These are phyloP conservation scores for Nerophis lumbriciformis DNA, from an alignment of 2,113 vertebrate species.

Conservation along the genomic window DNA sequence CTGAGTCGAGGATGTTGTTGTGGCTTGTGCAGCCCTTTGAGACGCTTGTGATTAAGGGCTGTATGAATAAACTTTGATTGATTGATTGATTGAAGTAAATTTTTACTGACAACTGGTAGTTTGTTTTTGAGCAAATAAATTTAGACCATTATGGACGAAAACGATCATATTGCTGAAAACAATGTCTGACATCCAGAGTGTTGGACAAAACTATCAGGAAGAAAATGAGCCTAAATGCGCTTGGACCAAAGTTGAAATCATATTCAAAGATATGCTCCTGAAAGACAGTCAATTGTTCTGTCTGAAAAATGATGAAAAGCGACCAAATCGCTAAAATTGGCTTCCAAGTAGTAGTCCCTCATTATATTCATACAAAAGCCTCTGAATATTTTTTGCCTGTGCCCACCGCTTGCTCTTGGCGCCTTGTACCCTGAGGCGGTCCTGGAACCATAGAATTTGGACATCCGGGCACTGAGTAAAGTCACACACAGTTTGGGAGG, in stretches of 20 bases:
- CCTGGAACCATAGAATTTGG: conserved; percentile 37
- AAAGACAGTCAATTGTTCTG: conserved; percentile 21
- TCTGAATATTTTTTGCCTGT: conserved; percentile 38
- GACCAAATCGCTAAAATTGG: conserved; percentile 20
- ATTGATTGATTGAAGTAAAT: too few relatives aligned
- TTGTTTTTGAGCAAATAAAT: too few relatives aligned
- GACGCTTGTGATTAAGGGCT: too few relatives aligned
- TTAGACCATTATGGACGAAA: background rate
- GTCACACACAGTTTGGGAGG: conserved; percentile 31
- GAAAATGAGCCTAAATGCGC: conserved; percentile 24
- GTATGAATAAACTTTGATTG: too few relatives aligned
- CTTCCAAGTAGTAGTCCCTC: conserved; percentile 26
- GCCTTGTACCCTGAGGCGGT: conserved; percentile 39
- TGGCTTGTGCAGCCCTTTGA: too few relatives aligned
- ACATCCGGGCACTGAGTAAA: conserved; percentile 31
- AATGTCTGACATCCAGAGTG: background rate
- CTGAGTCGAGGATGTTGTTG: too few relatives aligned
- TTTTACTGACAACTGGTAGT: too few relatives aligned
- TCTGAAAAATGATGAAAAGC: conserved; percentile 13
- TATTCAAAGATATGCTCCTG: conserved; percentile 45
- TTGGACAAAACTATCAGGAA: background rate
- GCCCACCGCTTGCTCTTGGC: conserved; percentile 18
- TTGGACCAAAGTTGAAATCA: conserved; percentile 26
- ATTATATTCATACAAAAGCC: conserved; percentile 45
- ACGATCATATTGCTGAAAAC: background rate